Evolutionary conservation across 2,888 invertebrate genomes (phyloP), one percentile per base, ranked within the genome.

Genomic region (Sminthurinus aureus): DNA sequence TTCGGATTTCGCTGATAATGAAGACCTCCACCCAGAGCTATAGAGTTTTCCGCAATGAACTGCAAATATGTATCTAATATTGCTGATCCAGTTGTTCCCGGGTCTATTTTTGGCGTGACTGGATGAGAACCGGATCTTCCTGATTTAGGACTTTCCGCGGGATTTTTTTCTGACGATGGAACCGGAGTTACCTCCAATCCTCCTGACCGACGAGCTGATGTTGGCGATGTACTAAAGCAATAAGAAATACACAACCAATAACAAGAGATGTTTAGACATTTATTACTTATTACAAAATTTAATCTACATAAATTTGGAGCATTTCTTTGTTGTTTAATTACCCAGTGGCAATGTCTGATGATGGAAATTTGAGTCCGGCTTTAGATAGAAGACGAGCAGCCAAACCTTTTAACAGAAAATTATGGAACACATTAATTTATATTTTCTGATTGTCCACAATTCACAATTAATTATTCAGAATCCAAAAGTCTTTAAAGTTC

Each of bases 51-150:
- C 1, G 95, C 95, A 89, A 96, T 96, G 89, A 96, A 94, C 90
- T 96, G 96, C 85, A 96, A 92, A 90, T 96, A 96, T 18, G 96
- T 96, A 90, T 96, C 96, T 85, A 96, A 91, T 83, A 96, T 93
- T 2, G 96, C 95, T 6, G 95, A 95, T 74, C 95, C 93, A 80
- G 94, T 93, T 85, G 94, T 92, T 89, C 91, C 90, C 18, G 84
- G 75, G 18, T 82, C 82, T 22, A 82, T 76, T 67, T 82, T 82
- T 66, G 82, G 75, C 50, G 15, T 64, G 81, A 12, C 64, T 76
- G 38, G 38, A 38, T 38, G 38, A 13, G 81, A 75, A 24, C 73
- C 71, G 24, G 81, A 81, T 79, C 83, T 20, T 64, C 79, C 79
- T 24, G 83, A 83, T 67, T 83, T 83, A 20, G 83, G 83, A 75